Base-by-base conservation (phyloP, 1,140 invertebrate genomes). In the Venturia canescens region DNA sequence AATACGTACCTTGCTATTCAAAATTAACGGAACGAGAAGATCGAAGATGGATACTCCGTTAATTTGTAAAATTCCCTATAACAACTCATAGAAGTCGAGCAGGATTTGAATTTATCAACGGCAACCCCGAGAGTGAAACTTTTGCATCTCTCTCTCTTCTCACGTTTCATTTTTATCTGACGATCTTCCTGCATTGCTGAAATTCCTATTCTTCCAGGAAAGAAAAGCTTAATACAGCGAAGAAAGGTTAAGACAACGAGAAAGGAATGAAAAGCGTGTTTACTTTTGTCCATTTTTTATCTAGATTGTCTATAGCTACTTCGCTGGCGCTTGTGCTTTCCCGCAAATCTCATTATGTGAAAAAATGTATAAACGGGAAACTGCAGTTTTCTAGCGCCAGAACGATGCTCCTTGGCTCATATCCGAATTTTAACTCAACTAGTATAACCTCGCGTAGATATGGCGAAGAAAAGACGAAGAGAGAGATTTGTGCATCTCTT, bases 381-480 rank as follows among this genome's bases (percentile, higher is more conserved):
- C 44, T 74, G 71, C 44, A 74, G 44, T 29, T 74, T 53, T 21
- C 23, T 18, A 21, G 44, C 44, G 29, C 44, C 71, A 11, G 13
- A 27, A 74, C 48, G 50, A 63, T 76, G 31, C 38, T 78, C 75
- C 66, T 71, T 78, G 48, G 66, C 70, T 75, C 78, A 66, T 75
- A 79, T 79, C 57, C 80, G 75, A 67, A 81, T 72, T 81, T 81
- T 48, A 72, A 78, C 26, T 38, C 34, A 44, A 63, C 71, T 72
- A 21, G 34, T 21, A 66, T 44, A 77, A 50, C 69, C 26, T 15
- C 9, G 29, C 50, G 71, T 72, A 34, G 5, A 53, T 31, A 69
- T 3, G 18, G 15, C 5, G 15, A 31, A 69, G 66, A 69, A 18
- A 67, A 26, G 29, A 26, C 9, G 63, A 67, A 63, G 60, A 27